Evolutionary conservation across 2,888 invertebrate genomes (phyloP).

Genomic region (Trileptium ribeirensis): DNA sequence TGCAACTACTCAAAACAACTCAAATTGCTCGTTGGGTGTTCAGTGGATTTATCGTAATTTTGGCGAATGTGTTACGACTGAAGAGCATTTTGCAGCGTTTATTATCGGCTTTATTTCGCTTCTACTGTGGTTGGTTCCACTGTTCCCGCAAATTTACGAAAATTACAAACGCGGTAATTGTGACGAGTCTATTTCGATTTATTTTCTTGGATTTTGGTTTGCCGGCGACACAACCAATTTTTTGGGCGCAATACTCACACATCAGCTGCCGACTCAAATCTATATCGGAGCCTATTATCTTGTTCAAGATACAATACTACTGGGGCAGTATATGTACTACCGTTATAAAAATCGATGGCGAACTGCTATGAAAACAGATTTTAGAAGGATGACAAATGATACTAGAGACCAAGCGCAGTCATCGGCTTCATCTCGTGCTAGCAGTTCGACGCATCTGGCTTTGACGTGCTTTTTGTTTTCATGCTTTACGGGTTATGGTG

Average conservation of each 20-base stretch:
- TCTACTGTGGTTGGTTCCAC: conserved; percentile 43
- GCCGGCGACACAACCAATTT: conserved; percentile 53
- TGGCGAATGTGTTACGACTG: conserved; percentile 24
- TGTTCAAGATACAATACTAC: conserved; percentile 15
- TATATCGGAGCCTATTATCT: conserved; percentile 36
- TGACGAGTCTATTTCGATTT: conserved; percentile 52
- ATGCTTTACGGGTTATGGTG: too few relatives aligned
- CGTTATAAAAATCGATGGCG: conserved; percentile 9
- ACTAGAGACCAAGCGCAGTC: background rate
- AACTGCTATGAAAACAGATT: background rate
- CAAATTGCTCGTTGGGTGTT: conserved; percentile 11
- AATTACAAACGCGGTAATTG: conserved; percentile 46
- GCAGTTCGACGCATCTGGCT: background rate
- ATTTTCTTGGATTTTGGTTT: conserved; percentile 54
- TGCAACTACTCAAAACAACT: too few relatives aligned
- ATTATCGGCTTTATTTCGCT: conserved; percentile 40
- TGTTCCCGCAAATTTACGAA: conserved; percentile 48
- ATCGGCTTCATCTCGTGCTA: background rate
- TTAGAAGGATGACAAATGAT: background rate
- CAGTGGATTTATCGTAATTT: conserved; percentile 24
- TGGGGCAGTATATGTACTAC: conserved; percentile 29
- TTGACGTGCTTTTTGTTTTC: too few relatives aligned
- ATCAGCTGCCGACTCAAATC: conserved; percentile 46
- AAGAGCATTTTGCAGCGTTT: conserved; percentile 5
- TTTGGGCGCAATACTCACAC: conserved; percentile 52